Conservation (phyloP, 2,797 vertebrate genomes). For the Sternarchorhynchus goeldii region DNA sequence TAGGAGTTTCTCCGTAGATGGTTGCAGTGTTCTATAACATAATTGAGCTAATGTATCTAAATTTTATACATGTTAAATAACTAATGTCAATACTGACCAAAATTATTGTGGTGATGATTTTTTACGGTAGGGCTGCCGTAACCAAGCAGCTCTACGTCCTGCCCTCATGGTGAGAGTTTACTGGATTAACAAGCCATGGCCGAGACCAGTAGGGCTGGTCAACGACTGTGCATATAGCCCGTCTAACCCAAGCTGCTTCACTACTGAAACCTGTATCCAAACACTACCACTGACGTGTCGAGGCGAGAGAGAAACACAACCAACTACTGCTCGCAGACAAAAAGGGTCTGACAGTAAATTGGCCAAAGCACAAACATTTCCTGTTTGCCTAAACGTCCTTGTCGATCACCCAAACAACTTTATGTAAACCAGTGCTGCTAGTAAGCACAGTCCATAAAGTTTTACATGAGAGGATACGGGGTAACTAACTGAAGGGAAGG, state of each 20-base stretch:
- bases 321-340: slow-evolving; percentile 14
- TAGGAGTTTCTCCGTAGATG: neutral
- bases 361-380: slow-evolving; percentile 5
- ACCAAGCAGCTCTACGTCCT: too few species aligned
- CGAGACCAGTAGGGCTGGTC: too few species aligned
- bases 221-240: too few species aligned
- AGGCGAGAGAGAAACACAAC: slow-evolving; percentile 32
- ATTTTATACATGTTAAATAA: neutral
- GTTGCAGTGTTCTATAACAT: neutral
- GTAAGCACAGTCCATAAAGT: slow-evolving; percentile 10
- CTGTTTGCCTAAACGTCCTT: slow-evolving; percentile 16
- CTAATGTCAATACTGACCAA: too few species aligned
- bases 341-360: neutral
- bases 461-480: too few species aligned
- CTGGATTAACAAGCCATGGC: too few species aligned
- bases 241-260: slow-evolving; percentile 25
- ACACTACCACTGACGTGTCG: slow-evolving; percentile 30
- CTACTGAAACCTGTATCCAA: slow-evolving; percentile 9
- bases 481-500: too few species aligned
- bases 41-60: neutral
- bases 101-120: too few species aligned
- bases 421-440: neutral
- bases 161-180: too few species aligned
- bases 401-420: neutral
- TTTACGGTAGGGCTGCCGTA: too few species aligned